Conservation (phyloP, 2,888 invertebrate genomes). For the Anoplius nigerrimus region DNA sequence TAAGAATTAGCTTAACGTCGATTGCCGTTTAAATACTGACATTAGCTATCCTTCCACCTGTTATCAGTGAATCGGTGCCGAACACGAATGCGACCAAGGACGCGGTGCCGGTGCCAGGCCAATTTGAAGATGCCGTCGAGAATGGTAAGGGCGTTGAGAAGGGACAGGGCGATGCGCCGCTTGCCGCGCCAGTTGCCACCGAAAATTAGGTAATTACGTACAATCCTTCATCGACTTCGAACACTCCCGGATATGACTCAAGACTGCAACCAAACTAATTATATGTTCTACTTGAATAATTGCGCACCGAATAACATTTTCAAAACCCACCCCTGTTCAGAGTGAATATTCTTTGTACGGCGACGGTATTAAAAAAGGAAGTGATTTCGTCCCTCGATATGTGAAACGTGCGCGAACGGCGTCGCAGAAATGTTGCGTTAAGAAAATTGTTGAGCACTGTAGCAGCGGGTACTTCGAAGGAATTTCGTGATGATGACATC, state of each 20-base stretch:
- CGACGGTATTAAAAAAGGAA: too few species aligned
- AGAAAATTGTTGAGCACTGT: too few species aligned
- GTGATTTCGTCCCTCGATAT: too few species aligned
- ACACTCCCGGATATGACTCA: constrained; percentile 67
- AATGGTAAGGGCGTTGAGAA: constrained; percentile 65
- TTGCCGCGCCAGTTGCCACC: constrained; percentile 55
- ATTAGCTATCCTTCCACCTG: too few species aligned
- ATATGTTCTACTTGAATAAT: constrained; percentile 59
- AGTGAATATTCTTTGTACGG: too few species aligned
- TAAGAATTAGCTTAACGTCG: too few species aligned
- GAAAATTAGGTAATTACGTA: constrained; percentile 61
- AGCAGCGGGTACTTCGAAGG: too few species aligned
- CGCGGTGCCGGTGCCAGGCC: constrained; percentile 60
- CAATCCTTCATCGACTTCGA: constrained; percentile 44
- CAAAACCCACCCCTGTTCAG: too few species aligned
- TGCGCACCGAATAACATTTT: constrained; percentile 34
- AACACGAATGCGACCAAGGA: constrained; percentile 60
- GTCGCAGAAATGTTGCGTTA: too few species aligned
- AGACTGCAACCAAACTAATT: constrained; percentile 70
- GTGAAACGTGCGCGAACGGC: too few species aligned
- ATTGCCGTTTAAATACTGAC: too few species aligned
- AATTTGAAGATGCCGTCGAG: constrained; percentile 68
- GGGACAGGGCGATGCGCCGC: constrained; percentile 66
- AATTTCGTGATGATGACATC: too few species aligned
- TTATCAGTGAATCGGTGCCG: constrained; percentile 37